phyloP scores from a whole-genome alignment of 2,888 invertebrate genomes.

The Dicycla oo region DNA sequence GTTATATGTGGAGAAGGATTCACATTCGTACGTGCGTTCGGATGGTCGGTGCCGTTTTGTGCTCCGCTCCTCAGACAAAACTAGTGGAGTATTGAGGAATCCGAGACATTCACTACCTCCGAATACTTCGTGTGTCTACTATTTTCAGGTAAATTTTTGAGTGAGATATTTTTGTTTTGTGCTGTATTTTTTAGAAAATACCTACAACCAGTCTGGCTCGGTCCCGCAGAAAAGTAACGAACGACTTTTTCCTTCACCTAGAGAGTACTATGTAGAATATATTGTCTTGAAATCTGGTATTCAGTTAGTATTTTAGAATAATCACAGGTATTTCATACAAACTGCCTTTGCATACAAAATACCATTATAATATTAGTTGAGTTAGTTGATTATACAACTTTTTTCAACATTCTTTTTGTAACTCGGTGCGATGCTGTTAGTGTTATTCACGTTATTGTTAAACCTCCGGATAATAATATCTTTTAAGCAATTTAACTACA shows the following conservation, averaged over 20 bases:
- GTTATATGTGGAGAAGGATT: conserved; percentile 93
- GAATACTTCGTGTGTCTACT: conserved; percentile 95
- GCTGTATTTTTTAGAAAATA: conserved; percentile 6
- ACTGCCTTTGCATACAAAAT: not conserved
- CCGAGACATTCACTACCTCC: conserved; percentile 95
- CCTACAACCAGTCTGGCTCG: not conserved
- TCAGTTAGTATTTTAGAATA: not conserved
- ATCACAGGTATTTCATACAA: not conserved
- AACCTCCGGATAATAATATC: conserved; percentile 27
- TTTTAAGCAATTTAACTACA: conserved; percentile 15
- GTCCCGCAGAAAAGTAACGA: not conserved
- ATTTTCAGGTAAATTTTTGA: conserved; percentile 89
- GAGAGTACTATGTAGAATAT: not conserved
- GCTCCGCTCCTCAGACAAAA: conserved; percentile 93
- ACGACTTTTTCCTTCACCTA: not conserved
- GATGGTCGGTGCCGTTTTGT: conserved; percentile 94
- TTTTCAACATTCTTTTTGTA: conserved; percentile 3
- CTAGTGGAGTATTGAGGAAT: conserved; percentile 93
- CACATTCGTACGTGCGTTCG: conserved; percentile 93
- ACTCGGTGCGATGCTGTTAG: not conserved
- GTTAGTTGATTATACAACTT: too few relatives aligned
- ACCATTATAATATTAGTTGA: not conserved
- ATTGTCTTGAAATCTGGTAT: not conserved
- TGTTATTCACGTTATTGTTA: not conserved
- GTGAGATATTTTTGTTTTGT: conserved; percentile 15